phyloP scores from a whole-genome alignment of 2,888 invertebrate species.

The Eremobia ochroleuca region DNA sequence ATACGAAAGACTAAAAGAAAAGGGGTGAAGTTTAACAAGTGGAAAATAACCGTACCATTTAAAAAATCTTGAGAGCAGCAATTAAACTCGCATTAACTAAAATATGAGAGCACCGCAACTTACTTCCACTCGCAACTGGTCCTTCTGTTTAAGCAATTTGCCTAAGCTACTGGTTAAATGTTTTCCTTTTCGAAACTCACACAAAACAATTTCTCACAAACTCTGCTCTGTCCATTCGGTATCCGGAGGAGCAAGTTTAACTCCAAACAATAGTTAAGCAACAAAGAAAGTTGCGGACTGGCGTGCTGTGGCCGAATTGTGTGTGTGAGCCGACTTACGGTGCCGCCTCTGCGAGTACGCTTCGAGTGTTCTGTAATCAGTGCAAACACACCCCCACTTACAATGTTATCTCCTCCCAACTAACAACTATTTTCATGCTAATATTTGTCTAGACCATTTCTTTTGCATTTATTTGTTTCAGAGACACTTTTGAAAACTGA shows the following conservation, averaged over 20 bases:
- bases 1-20: conserved; percentile 41
- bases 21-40: conserved; percentile 60
- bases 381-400: conserved; percentile 70
- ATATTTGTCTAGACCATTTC: conserved; percentile 71
- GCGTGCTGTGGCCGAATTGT: conserved; percentile 78
- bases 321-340: conserved; percentile 76
- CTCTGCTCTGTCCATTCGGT: conserved; percentile 85
- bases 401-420: conserved; percentile 65
- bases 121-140: conserved; percentile 63
- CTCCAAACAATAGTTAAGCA: conserved; percentile 88
- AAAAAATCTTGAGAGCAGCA: conserved; percentile 66
- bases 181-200: conserved; percentile 89
- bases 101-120: conserved; percentile 80
- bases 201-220: conserved; percentile 88
- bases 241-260: conserved; percentile 85
- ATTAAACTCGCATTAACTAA: conserved; percentile 85
- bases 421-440: conserved; percentile 65
- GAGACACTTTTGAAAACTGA: conserved; percentile 54
- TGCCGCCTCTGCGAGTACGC: conserved; percentile 72
- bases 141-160: conserved; percentile 83
- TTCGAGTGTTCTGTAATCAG: conserved; percentile 76
- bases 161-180: conserved; percentile 88
- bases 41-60: conserved; percentile 47
- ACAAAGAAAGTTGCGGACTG: conserved; percentile 86
- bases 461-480: conserved; percentile 61